Evolutionary conservation across 2,797 vertebrate species (phyloP), one percentile per base, ranked within the genome.

Genomic region (Buceros bicornis): DNA sequence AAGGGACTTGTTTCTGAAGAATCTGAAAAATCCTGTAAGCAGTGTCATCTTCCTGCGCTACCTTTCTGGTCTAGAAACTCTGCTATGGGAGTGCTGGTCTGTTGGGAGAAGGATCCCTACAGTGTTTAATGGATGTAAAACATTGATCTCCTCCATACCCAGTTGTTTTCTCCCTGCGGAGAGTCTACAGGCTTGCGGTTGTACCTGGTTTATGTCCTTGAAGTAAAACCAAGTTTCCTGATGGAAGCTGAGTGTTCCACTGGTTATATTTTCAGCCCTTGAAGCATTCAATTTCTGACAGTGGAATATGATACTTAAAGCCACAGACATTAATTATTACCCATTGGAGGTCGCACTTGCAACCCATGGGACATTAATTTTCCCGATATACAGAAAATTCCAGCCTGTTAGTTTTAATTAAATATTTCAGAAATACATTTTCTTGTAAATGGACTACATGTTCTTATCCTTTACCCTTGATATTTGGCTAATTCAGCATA

Each of bases 301-400:
- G 88, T 74, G 60, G 81, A 92, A 92, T 93, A 51, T 58, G 93
- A 90, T 94, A 94, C 78, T 97, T 92, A 89, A 93, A 95, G 94
- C 88, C 86, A 80, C 29, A 92, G 77, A 85, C 37, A 82, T 96
- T 96, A 97, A 96, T 96, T 95, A 96, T 96, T 95, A 93, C 88
- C 83, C 92, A 58, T 77, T 92, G 94, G 93, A 94, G 92, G 86
- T 95, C 35, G 1, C 61, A 80, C 81, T 94, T 89, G 85, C 96
- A 93, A 85, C 96, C 93, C 96, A 87, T 90, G 96, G 88, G 93
- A 97, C 53, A 16, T 97, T 89, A 91, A 96, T 96, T 97, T 97
- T 95, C 86, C 74, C 89, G 53, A 85, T 89, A 83, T 28, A 95
- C 61, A 81, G 88, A 93, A 94, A 95, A 93, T 89, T 89, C 50